phyloP scores from a whole-genome alignment of 2,113 vertebrate genomes.

The Campylomormyrus tamandua region DNA sequence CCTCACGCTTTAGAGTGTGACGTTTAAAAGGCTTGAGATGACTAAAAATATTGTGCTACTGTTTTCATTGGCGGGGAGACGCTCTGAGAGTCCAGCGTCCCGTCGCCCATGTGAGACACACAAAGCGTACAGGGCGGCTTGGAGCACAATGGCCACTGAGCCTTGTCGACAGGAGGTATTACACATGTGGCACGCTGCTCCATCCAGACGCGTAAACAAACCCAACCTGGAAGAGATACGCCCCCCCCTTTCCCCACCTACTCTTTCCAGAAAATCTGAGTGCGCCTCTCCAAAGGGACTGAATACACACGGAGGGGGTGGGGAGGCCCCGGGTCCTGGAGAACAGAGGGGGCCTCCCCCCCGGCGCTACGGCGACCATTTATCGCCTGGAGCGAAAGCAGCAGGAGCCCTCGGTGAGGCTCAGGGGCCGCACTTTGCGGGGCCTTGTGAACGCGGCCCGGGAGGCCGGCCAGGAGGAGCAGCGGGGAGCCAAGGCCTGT shows the following conservation, averaged over 20 bases:
- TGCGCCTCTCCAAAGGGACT: constrained; percentile 6
- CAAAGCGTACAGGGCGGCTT: neutral
- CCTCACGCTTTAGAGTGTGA: neutral
- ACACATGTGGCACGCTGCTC: neutral
- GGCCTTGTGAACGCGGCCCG: constrained; percentile 45
- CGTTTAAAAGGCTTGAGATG: neutral
- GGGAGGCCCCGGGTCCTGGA: neutral
- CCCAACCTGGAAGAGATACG: constrained; percentile 9
- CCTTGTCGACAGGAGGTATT: neutral
- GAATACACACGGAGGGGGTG: neutral
- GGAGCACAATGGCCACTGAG: neutral
- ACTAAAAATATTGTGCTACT: neutral
- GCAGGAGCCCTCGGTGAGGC: constrained; percentile 43
- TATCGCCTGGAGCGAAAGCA: constrained; percentile 42
- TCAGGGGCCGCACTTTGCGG: constrained; percentile 26
- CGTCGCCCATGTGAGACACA: neutral
- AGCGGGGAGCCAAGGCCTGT: neutral
- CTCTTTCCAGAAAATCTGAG: constrained; percentile 14
- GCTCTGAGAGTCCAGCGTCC: neutral
- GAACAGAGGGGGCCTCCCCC: neutral
- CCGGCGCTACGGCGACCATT: constrained; percentile 40
- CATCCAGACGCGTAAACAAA: neutral
- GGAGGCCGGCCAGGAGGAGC: constrained; percentile 24
- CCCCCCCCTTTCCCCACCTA: neutral
- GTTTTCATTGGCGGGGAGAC: neutral